Evolutionary conservation across 2,797 vertebrate species (phyloP).

Genomic region (Anguilla obscura): DNA sequence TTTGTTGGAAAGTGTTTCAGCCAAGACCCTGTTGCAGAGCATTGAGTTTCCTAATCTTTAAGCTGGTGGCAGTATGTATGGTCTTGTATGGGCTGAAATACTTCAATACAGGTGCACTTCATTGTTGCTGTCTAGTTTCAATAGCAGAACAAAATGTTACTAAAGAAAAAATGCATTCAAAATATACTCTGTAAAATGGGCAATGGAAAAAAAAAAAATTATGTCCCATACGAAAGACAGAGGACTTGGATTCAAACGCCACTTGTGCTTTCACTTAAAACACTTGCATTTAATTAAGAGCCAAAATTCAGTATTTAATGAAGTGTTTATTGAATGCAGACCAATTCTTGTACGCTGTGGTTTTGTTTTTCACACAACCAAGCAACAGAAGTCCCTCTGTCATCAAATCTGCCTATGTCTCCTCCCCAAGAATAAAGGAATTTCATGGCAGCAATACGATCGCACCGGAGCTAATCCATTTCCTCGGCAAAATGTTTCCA

Average conservation of each 20-base stretch:
- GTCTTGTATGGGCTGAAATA: neutral
- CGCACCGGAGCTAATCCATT: neutral
- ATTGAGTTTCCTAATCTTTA: neutral
- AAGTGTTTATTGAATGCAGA: neutral
- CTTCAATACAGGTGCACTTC: neutral
- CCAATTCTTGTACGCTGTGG: neutral
- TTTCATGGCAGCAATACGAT: neutral
- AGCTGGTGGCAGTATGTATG: neutral
- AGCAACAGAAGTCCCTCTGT: neutral
- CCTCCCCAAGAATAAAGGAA: neutral
- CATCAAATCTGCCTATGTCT: neutral
- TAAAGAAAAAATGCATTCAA: neutral
- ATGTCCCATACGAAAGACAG: too few species aligned
- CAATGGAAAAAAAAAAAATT: neutral
- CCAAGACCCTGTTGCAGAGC: neutral
- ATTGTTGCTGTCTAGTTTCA: neutral
- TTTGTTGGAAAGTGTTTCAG: neutral
- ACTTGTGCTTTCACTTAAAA: neutral
- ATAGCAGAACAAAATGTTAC: neutral
- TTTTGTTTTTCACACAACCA: neutral
- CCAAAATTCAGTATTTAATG: neutral
- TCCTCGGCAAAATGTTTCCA: neutral
- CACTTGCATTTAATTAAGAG: neutral
- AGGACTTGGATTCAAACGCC: neutral
- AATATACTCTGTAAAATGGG: neutral